Evolutionary conservation across 2,113 vertebrate genomes (phyloP).

Genomic region (Gopherus flavomarginatus): DNA sequence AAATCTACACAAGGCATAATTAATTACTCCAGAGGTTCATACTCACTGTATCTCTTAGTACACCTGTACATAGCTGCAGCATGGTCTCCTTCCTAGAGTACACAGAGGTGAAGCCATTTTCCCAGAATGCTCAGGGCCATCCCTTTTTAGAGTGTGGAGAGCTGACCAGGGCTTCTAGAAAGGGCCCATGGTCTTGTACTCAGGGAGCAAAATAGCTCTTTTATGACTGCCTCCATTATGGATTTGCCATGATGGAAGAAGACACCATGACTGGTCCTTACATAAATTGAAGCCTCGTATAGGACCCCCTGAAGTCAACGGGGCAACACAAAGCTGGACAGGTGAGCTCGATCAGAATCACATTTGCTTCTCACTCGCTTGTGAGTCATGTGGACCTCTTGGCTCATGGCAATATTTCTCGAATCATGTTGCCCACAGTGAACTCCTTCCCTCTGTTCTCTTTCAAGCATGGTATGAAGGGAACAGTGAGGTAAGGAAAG

Average conservation of each 20-base stretch:
- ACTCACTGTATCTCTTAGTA: neutral
- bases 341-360: neutral
- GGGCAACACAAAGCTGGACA: rapidly evolving
- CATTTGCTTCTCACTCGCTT: neutral
- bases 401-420: neutral
- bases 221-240: neutral
- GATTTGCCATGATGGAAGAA: neutral
- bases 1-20: neutral
- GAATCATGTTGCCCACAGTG: rapidly evolving
- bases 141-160: neutral
- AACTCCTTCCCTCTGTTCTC: neutral
- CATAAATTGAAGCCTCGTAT: neutral
- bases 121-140: neutral
- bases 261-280: neutral
- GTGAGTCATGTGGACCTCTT: neutral
- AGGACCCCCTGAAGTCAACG: neutral
- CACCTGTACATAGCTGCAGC: neutral
- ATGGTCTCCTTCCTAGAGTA: neutral
- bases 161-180: neutral
- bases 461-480: neutral
- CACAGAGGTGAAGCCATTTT: neutral
- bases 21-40: neutral
- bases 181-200: neutral
- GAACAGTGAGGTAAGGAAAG: neutral
- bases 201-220: neutral